Conservation (phyloP, 2,888 invertebrate genomes). For the Cerastoderma edule region DNA sequence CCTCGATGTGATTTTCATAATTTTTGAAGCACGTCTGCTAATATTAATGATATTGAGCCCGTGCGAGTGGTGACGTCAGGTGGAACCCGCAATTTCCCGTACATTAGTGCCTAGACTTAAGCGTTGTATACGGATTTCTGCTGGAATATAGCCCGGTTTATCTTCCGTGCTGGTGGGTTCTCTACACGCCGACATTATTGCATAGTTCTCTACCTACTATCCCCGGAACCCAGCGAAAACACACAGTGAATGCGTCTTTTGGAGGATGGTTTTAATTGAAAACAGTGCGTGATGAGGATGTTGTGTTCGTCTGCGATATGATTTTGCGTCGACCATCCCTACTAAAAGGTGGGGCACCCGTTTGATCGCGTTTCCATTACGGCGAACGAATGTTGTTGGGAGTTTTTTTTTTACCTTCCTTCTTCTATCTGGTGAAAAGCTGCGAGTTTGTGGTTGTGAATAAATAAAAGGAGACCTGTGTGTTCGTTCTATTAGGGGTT, state of each 20-base stretch:
- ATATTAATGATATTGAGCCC: slow-evolving; percentile 77
- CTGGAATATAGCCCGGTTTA: slow-evolving; percentile 39
- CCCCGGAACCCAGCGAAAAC: slow-evolving; percentile 40
- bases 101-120: slow-evolving; percentile 54
- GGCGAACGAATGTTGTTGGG: slow-evolving; percentile 31
- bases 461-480: too few relatives aligned
- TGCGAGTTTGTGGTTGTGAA: slow-evolving; percentile 26
- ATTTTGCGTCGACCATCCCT: slow-evolving; percentile 33
- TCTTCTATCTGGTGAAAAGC: slow-evolving; percentile 18
- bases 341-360: slow-evolving; percentile 44
- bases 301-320: slow-evolving; percentile 37
- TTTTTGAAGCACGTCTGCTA: slow-evolving; percentile 75
- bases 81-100: slow-evolving; percentile 67
- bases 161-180: slow-evolving; percentile 44
- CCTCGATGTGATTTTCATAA: slow-evolving; percentile 72
- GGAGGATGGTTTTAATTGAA: background rate
- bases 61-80: slow-evolving; percentile 79
- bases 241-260: slow-evolving; percentile 18
- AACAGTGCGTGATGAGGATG: background rate
- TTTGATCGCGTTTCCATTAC: slow-evolving; percentile 25
- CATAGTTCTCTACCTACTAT: slow-evolving; percentile 48
- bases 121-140: slow-evolving; percentile 40
- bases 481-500: too few relatives aligned
- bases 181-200: slow-evolving; percentile 51
- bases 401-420: slow-evolving; percentile 11